phyloP scores from a whole-genome alignment of 2,797 vertebrate genomes.

The Parambassis ranga region DNA sequence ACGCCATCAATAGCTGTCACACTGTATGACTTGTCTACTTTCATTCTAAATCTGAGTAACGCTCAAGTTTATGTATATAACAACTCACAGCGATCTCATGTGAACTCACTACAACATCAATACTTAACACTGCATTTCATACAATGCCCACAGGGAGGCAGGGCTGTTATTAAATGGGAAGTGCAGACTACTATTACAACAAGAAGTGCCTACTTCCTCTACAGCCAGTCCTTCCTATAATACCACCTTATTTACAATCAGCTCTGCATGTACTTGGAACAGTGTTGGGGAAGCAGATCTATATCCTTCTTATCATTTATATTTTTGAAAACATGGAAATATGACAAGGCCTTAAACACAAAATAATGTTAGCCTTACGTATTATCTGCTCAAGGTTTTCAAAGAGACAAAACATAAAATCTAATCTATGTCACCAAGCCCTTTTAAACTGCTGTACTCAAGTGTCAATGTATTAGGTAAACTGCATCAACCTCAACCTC shows the following conservation, averaged over 20 bases:
- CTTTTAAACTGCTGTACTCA: too few species aligned
- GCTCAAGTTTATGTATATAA: neutral
- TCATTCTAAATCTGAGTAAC: neutral
- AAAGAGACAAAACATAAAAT: constrained; percentile 37
- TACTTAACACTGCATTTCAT: neutral
- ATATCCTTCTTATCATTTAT: neutral
- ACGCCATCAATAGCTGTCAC: constrained; percentile 44
- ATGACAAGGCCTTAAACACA: constrained; percentile 2
- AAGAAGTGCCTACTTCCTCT: constrained; percentile 33
- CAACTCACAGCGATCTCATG: constrained; percentile 2
- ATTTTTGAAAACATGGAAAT: neutral
- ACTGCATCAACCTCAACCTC: neutral
- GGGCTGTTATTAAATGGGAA: constrained; percentile 5
- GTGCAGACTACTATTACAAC: neutral
- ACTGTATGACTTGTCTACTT: constrained; percentile 11
- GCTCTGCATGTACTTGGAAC: neutral
- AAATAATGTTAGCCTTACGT: neutral
- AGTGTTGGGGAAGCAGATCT: neutral
- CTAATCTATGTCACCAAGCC: constrained; percentile 27
- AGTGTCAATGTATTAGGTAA: too few species aligned
- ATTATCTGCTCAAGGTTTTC: constrained; percentile 10
- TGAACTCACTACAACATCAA: neutral
- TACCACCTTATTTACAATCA: constrained; percentile 3
- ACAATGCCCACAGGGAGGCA: constrained; percentile 47
- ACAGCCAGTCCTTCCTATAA: constrained; percentile 19